phyloP scores from a whole-genome alignment of 2,113 vertebrate species.

The Pycnonotus jocosus region DNA sequence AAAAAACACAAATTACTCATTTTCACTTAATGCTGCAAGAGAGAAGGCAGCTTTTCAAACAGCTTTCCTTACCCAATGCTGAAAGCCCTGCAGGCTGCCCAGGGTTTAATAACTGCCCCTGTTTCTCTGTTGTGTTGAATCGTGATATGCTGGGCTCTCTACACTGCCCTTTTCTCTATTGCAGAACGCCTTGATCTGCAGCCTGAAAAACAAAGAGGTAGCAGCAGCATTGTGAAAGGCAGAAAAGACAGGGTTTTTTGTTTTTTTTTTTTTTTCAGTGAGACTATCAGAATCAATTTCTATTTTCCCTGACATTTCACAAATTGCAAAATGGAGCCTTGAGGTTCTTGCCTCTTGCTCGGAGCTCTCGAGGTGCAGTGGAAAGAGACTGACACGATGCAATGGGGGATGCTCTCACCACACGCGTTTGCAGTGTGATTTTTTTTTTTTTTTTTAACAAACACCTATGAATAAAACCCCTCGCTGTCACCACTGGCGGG shows the following conservation, averaged over 20 bases:
- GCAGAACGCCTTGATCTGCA: neutral
- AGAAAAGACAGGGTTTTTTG: neutral
- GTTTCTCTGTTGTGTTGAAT: neutral
- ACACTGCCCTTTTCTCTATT: neutral
- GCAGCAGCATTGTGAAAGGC: neutral
- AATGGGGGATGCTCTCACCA: neutral
- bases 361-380: neutral
- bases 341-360: neutral
- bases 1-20: neutral
- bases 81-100: neutral
- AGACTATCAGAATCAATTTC: neutral
- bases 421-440: neutral
- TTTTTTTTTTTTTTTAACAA: neutral
- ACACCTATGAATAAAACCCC: neutral
- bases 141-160: neutral
- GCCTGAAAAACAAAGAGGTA: neutral
- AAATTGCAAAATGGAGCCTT: neutral
- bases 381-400: neutral
- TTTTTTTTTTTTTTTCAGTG: neutral
- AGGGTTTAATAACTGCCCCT: neutral
- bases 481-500: neutral
- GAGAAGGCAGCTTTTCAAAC: neutral
- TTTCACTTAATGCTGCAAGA: neutral
- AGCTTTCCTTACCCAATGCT: neutral
- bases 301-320: neutral